Evolutionary conservation across 2,797 vertebrate genomes (phyloP).

Genomic region (Coregonus ussuriensis): DNA sequence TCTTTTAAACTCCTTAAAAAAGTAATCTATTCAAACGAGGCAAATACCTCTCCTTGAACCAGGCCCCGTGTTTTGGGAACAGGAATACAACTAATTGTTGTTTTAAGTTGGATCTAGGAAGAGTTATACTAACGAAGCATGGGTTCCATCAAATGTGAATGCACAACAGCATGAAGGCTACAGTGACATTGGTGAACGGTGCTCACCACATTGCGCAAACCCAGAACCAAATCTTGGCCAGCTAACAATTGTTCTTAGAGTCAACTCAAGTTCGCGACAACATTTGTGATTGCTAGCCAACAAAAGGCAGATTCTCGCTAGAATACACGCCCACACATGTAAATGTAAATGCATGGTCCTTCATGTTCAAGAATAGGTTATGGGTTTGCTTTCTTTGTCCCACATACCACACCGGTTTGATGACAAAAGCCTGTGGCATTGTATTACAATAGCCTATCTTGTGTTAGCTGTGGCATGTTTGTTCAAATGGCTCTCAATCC

Average conservation of each 20-base stretch:
- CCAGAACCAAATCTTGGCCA: no score
- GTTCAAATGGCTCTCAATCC: slow-evolving; percentile 5
- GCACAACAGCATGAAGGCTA: no score
- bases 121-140: no score
- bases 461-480: slow-evolving; percentile 20
- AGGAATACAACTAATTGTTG: background rate
- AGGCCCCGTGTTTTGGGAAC: background rate
- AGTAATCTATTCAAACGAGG: background rate
- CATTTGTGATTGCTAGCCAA: background rate
- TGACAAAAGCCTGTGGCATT: background rate
- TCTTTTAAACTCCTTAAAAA: no score
- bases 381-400: background rate
- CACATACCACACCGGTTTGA: background rate
- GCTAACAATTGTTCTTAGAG: no score
- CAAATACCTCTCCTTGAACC: background rate
- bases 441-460: slow-evolving; percentile 13
- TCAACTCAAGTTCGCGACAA: no score
- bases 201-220: no score
- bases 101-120: no score
- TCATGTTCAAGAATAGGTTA: background rate
- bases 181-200: no score
- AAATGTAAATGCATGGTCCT: background rate
- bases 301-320: background rate
- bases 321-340: background rate
- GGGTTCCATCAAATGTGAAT: no score